Base-by-base conservation (phyloP, 2,113 vertebrate genomes). In the Callipepla californica region DNA sequence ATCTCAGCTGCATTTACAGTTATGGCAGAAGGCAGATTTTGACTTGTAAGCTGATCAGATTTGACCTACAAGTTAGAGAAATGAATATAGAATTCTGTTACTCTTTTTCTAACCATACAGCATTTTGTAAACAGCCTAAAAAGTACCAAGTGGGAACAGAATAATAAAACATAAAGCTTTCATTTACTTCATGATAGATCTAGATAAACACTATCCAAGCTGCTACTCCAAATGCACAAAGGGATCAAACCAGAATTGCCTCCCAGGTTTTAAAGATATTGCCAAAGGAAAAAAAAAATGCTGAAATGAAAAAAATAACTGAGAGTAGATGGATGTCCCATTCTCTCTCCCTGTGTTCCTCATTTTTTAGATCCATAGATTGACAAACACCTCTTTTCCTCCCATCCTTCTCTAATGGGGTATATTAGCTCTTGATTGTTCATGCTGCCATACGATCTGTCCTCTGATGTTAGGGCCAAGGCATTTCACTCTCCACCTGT, bases 1-100 rank as follows among this genome's bases (percentile, higher is more conserved):
- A 51, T 80, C 85, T 91, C 90, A 93, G 84, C 82, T 80, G 61
- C 79, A 59, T 92, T 97, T 85, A 65, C 36, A 16, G 45, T 86
- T 9, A 26, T 11, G 38, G 70, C 90, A 95, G 36, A 92, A 95
- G 92, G 34, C 76, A 80, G 84, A 89, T 61, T 72, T 88, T 82
- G 67, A 32, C 73, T 92, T 89, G 66, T 91, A 94, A 95, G 25
- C 86, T 84, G 94, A 94, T 80, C 88, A 92, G 22, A 80, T 74
- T 91, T 92, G 90, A 95, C 82, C 89, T 87, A 91, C 48, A 94
- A 90, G 81, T 69, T 84, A 61, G 18, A 70, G 57, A 92, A 92
- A 93, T 78, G 18, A 87, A 79, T 53, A 36, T 17, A 53, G 67
- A 73, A 20, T 51, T 61, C 84, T 53, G 61, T 23, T 87, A 88